A percentile compares a stretch with the other conserved stretches of the same genome.
Evolutionary conservation across 2,113 vertebrate species (phyloP).

Genomic region (Catharus fuscescens): DNA sequence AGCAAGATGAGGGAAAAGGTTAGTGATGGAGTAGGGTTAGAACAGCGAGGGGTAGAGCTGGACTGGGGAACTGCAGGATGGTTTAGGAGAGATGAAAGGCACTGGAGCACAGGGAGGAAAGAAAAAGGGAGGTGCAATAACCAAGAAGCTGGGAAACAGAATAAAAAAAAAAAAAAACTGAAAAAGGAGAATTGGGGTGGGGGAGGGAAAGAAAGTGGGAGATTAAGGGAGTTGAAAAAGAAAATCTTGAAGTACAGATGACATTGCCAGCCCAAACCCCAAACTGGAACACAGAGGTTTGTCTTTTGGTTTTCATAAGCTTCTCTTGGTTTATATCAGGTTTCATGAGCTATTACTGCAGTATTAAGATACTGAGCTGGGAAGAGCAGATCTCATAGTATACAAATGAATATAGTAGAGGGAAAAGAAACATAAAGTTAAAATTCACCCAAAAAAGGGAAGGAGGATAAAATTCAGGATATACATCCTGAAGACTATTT

Average conservation of each 20-base stretch:
- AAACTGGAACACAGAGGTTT: neutral
- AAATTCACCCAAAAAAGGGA: neutral
- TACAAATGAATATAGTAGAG: neutral
- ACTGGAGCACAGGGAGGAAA: neutral
- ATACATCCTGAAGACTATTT: neutral
- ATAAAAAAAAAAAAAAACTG: neutral
- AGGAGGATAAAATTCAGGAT: neutral
- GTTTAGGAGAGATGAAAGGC: conserved; percentile 1
- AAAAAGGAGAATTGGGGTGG: neutral
- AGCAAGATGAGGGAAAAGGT: neutral
- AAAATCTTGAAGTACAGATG: neutral
- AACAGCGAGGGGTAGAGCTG: neutral
- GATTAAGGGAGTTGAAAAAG: neutral
- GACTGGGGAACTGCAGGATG: neutral
- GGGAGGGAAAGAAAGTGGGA: neutral
- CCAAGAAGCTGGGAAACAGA: neutral
- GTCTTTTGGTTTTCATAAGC: neutral
- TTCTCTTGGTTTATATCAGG: neutral
- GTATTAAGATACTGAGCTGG: neutral
- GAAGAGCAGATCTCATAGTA: neutral
- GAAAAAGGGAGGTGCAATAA: neutral
- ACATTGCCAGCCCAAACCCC: neutral
- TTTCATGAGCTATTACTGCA: neutral
- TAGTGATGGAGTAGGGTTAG: neutral
- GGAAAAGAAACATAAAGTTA: neutral